Evolutionary conservation across 2,888 invertebrate genomes (phyloP).

Genomic region (Cacoxenus indagator): DNA sequence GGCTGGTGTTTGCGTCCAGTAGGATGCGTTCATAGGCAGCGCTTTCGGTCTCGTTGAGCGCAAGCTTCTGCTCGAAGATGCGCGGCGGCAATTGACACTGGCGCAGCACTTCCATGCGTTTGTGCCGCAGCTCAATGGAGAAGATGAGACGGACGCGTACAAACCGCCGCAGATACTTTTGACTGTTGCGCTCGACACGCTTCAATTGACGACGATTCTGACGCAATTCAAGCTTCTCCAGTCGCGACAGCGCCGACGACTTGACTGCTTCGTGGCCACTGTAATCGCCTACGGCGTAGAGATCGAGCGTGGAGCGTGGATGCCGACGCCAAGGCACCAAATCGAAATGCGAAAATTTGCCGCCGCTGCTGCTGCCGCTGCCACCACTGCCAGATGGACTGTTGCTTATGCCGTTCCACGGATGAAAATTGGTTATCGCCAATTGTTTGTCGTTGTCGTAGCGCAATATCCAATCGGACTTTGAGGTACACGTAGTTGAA

Average conservation of each 20-base stretch:
- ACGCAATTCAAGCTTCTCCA: slow-evolving; percentile 65
- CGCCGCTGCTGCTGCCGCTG: slow-evolving; percentile 23
- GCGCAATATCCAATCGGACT: slow-evolving; percentile 67
- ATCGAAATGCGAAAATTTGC: slow-evolving; percentile 67
- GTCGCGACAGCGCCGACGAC: slow-evolving; percentile 46
- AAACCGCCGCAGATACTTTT: slow-evolving; percentile 70
- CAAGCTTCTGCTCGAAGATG: slow-evolving; percentile 61
- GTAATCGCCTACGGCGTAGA: slow-evolving; percentile 56
- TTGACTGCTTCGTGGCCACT: slow-evolving; percentile 38
- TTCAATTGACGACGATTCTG: slow-evolving; percentile 69
- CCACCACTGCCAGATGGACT: background rate
- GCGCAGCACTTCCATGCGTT: slow-evolving; percentile 66
- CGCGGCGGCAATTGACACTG: slow-evolving; percentile 60
- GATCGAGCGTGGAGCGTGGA: slow-evolving; percentile 56
- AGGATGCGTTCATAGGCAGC: slow-evolving; percentile 63
- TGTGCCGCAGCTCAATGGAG: slow-evolving; percentile 75
- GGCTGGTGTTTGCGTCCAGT: slow-evolving; percentile 54
- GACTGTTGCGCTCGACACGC: slow-evolving; percentile 48
- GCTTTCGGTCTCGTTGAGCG: slow-evolving; percentile 53
- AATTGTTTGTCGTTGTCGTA: slow-evolving; percentile 51
- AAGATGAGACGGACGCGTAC: slow-evolving; percentile 79
- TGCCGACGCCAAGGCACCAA: slow-evolving; percentile 69
- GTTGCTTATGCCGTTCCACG: slow-evolving; percentile 49
- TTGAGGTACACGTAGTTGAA: slow-evolving; percentile 1
- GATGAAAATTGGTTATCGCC: slow-evolving; percentile 66